Conservation (phyloP, 2,888 invertebrate genomes). For the Amaurobius ferox region DNA sequence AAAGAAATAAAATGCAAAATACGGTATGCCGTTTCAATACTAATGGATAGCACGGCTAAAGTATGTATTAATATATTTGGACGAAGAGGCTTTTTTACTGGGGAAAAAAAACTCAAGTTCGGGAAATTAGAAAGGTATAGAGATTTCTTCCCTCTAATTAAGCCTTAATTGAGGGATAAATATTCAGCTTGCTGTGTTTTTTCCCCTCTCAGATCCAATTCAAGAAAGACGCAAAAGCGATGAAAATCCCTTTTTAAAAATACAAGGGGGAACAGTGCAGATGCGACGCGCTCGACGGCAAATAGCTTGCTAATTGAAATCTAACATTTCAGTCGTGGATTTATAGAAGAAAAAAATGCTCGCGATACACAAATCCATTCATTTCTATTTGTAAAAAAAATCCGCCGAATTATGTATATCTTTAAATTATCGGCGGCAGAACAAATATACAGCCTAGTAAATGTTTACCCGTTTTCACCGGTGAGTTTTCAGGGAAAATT, state of each 20-base stretch:
- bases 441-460: conserved; percentile 70
- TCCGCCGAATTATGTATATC: conserved; percentile 68
- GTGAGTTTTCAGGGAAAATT: conserved; percentile 58
- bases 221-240: conserved; percentile 67
- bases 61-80: conserved; percentile 61
- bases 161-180: conserved; percentile 71
- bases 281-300: conserved; percentile 49
- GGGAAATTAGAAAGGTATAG: conserved; percentile 69
- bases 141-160: conserved; percentile 67
- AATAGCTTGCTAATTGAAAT: conserved; percentile 72
- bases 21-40: conserved; percentile 62
- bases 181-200: conserved; percentile 54
- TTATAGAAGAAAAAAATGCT: conserved; percentile 38
- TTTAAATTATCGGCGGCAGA: conserved; percentile 68
- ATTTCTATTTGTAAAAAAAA: conserved; percentile 21
- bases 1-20: conserved; percentile 69
- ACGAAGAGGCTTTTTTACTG: conserved; percentile 27
- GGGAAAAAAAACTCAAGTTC: conserved; percentile 49
- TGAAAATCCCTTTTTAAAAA: conserved; percentile 58
- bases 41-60: conserved; percentile 60
- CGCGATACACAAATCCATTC: conserved; percentile 40
- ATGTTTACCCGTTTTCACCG: conserved; percentile 59
- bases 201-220: conserved; percentile 49
- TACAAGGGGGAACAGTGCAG: conserved; percentile 43
- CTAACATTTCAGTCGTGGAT: conserved; percentile 66